These are phyloP conservation scores for Drosophila barbarae DNA, from an alignment of 2,888 invertebrate species.

Conservation along the genomic window DNA sequence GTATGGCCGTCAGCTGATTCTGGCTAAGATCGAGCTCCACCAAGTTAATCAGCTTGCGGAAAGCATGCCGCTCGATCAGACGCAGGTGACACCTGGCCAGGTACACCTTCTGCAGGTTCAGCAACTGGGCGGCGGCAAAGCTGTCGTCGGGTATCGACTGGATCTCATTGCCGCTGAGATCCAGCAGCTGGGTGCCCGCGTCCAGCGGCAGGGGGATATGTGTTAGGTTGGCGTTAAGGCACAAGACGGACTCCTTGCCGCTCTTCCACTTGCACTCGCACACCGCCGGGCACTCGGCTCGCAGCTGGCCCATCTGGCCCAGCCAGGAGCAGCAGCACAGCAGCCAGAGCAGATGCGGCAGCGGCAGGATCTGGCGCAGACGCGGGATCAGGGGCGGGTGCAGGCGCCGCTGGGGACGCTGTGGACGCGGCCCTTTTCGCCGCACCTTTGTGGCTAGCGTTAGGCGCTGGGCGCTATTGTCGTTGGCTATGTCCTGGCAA, in stretches of 20 bases:
- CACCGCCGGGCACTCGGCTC: conserved; percentile 85
- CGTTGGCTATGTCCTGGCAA: conserved; percentile 57
- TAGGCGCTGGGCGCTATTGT: conserved; percentile 71
- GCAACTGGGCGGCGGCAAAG: conserved; percentile 86
- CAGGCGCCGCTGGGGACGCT: conserved; percentile 51
- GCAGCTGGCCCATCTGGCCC: conserved; percentile 62
- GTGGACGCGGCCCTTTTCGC: conserved; percentile 64
- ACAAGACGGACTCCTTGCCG: conserved; percentile 91
- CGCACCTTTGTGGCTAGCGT: conserved; percentile 74
- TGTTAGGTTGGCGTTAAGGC: conserved; percentile 87
- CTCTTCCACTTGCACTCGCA: conserved; percentile 95
- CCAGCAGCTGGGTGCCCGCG: conserved; percentile 88
- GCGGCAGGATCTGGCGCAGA: conserved; percentile 56
- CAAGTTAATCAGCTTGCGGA: conserved; percentile 88
- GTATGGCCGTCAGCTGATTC: conserved; percentile 85
- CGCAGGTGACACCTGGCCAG: conserved; percentile 86
- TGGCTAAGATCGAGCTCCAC: conserved; percentile 90
- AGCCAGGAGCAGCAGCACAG: conserved; percentile 60
- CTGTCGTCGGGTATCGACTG: conserved; percentile 85
- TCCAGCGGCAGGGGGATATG: conserved; percentile 87
- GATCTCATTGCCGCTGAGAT: conserved; percentile 88
- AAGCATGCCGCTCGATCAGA: conserved; percentile 86
- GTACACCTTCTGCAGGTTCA: conserved; percentile 90
- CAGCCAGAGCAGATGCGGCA: conserved; percentile 68
- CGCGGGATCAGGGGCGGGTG: conserved; percentile 65